Evolutionary conservation across 1,140 invertebrate genomes (phyloP), one percentile per base, ranked within the genome.

Genomic region (Drosophila arawakana): DNA sequence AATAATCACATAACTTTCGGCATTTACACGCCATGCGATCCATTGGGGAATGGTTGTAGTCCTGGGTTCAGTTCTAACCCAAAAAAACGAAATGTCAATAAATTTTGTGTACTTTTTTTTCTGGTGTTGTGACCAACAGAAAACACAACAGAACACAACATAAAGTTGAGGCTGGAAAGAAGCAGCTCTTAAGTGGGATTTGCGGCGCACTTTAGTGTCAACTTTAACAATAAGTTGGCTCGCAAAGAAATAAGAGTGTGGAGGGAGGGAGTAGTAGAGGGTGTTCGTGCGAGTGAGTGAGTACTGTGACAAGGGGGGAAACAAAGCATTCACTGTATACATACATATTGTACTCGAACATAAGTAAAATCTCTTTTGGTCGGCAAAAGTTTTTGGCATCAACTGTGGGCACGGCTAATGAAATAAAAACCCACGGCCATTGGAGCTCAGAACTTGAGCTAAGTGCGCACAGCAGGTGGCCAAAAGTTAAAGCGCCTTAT

Each of bases 1-100:
- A 88, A 88, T 88, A 88, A 88, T 88, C 84, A 88, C 84, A 88
- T 88, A 88, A 88, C 84, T 88, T 88, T 88, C 76, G 84, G 84
- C 84, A 89, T 88, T 89, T 88, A 88, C 80, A 88, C 80, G 80
- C 77, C 84, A 55, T 76, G 68, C 84, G 68, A 66, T 68, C 77
- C 80, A 71, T 73, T 74, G 25, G 79, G 80, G 80, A 88, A 47
- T 43, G 59, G 11, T 0, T 4, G 34, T 37, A 54, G 13, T 21
- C 41, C 11, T 10, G 10, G 10, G 11, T 10, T 11, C 10, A 11
- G 39, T 30, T 18, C 49, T 52, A 11, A 11, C 30, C 49, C 30
- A 54, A 21, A 73, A 21, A 21, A 21, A 88, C 79, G 82, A 88
- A 88, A 88, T 88, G 83, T 77, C 83, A 86, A 84, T 84, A 84